Conservation (phyloP, 1,140 invertebrate genomes). For the Teleogryllus occipitalis region DNA sequence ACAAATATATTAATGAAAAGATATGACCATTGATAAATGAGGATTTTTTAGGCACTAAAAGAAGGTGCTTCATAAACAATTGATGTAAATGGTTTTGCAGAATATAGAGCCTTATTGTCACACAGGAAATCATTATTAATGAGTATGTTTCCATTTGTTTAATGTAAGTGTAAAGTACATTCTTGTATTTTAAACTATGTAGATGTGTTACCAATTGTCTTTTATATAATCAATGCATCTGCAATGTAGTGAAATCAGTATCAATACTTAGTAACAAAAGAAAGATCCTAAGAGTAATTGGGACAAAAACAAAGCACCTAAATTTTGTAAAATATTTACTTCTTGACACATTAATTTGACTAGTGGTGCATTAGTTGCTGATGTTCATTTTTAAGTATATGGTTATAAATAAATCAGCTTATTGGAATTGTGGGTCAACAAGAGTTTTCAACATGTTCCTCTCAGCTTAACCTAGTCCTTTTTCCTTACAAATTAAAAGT, state of each 20-base stretch:
- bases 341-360: background rate
- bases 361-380: background rate
- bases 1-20: no score
- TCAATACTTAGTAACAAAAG: background rate
- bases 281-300: background rate
- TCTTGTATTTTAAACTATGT: conserved; percentile 6
- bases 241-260: background rate
- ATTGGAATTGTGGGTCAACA: background rate
- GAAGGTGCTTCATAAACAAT: no score
- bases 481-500: background rate
- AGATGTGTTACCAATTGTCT: background rate
- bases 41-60: no score
- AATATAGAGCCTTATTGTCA: no score
- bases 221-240: conserved; percentile 6
- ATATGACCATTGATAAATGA: no score
- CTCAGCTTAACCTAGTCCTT: background rate
- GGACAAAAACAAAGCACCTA: background rate
- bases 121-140: background rate
- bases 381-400: conserved; percentile 1
- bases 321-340: conserved; percentile 2
- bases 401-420: conserved; percentile 5
- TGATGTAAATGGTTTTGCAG: no score
- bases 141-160: conserved; percentile 5
- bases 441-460: background rate
- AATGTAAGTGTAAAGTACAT: conserved; percentile 5